Percentiles rank a stretch among this genome's conserved stretches.
phyloP scores from a whole-genome alignment of 2,888 invertebrate genomes.

The Aleiodes leptofemur region DNA sequence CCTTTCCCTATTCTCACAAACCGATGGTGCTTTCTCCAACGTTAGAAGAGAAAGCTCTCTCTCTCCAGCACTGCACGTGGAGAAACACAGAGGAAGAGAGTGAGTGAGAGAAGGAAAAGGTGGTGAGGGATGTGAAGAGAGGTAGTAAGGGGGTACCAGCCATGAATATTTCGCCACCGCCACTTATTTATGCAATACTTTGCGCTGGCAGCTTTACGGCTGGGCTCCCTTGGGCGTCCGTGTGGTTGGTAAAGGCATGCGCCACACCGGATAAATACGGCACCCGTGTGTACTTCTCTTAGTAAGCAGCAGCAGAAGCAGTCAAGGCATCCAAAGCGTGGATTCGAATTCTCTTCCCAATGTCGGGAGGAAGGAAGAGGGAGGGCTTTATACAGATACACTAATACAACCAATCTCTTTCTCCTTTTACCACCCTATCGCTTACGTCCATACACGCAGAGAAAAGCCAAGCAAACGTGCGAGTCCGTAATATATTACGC shows the following conservation, averaged over 20 bases:
- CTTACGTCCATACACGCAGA: slow-evolving; percentile 40
- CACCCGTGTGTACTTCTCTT: slow-evolving; percentile 40
- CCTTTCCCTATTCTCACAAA: slow-evolving; percentile 24
- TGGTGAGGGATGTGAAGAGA: slow-evolving; percentile 42
- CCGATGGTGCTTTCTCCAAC: slow-evolving; percentile 11
- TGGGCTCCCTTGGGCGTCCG: slow-evolving; percentile 60
- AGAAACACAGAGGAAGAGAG: slow-evolving; percentile 17
- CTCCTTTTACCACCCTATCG: slow-evolving; percentile 42
- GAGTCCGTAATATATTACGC: slow-evolving; percentile 73
- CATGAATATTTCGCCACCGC: slow-evolving; percentile 75
- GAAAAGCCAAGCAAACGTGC: slow-evolving; percentile 54
- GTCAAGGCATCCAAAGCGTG: neutral
- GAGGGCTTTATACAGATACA: slow-evolving; percentile 31
- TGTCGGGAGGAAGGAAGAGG: neutral
- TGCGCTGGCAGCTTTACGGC: slow-evolving; percentile 74
- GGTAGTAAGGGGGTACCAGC: slow-evolving; percentile 64
- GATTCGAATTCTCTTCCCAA: slow-evolving; percentile 18
- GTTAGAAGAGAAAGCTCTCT: neutral
- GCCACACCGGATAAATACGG: slow-evolving; percentile 54
- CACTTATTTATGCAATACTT: slow-evolving; percentile 76
- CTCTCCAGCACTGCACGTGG: neutral
- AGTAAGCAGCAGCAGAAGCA: slow-evolving; percentile 22
- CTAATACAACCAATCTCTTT: slow-evolving; percentile 35
- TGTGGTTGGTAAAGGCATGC: slow-evolving; percentile 43
- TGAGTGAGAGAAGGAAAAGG: slow-evolving; percentile 30